Conservation (phyloP, 2,113 vertebrate genomes). For the Peromyscus leucopus region DNA sequence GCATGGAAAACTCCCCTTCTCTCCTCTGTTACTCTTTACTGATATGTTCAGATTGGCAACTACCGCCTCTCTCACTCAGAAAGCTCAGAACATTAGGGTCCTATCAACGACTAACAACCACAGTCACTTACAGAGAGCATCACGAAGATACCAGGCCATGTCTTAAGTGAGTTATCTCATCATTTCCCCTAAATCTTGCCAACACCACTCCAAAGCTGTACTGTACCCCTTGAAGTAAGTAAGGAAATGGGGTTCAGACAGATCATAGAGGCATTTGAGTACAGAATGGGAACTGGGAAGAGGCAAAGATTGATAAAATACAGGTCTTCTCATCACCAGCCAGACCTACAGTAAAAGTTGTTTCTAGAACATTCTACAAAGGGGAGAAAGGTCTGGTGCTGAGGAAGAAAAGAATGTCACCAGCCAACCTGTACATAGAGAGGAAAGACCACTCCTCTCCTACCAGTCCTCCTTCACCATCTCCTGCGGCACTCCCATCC, state of each 20-base stretch:
- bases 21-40: background rate
- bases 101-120: background rate
- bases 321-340: background rate
- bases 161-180: background rate
- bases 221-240: background rate
- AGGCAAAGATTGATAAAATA: background rate
- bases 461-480: background rate
- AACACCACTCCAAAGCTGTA: background rate
- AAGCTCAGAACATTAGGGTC: slow-evolving; percentile 1
- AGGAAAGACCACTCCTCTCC: background rate
- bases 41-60: background rate
- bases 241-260: background rate
- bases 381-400: background rate
- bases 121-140: background rate
- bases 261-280: background rate
- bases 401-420: background rate
- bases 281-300: background rate
- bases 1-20: background rate
- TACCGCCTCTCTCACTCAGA: background rate
- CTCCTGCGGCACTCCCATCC: background rate
- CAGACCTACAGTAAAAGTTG: background rate
- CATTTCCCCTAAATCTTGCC: background rate
- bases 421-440: background rate
- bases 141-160: background rate
- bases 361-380: slow-evolving; percentile 2